Conservation (phyloP, 2,888 invertebrate species). For the Beris chalybata region DNA sequence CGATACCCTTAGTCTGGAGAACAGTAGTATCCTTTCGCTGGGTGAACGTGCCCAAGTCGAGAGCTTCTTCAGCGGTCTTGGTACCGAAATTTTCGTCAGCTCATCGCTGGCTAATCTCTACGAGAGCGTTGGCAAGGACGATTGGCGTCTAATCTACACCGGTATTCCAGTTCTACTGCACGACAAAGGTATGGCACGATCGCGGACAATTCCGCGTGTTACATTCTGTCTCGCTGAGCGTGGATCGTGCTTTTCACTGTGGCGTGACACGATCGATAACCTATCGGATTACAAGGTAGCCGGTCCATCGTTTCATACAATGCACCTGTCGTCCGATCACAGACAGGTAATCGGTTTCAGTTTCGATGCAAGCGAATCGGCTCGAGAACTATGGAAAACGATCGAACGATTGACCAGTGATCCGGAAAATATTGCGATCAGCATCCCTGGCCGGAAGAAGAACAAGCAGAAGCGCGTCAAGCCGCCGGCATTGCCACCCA, state of each 20-base stretch:
- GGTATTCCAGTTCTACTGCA: conserved; percentile 78
- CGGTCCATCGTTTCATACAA: conserved; percentile 77
- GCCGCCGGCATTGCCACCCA: conserved; percentile 67
- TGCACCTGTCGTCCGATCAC: conserved; percentile 77
- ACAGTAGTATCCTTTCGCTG: conserved; percentile 60
- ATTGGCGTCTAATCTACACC: conserved; percentile 75
- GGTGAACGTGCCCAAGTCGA: conserved; percentile 70
- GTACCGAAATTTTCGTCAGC: conserved; percentile 77
- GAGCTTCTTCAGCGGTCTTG: conserved; percentile 73
- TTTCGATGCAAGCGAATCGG: conserved; percentile 74
- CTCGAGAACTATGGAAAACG: conserved; percentile 69
- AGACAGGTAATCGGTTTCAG: conserved; percentile 76
- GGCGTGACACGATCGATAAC: conserved; percentile 81
- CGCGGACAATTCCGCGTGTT: conserved; percentile 68
- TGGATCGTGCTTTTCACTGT: conserved; percentile 79
- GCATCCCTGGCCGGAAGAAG: conserved; percentile 64
- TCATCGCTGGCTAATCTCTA: conserved; percentile 75
- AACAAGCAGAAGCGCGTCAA: conserved; percentile 61
- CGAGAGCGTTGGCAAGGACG: conserved; percentile 62
- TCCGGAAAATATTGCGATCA: conserved; percentile 76
- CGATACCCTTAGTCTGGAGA: conserved; percentile 54
- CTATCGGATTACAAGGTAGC: conserved; percentile 72
- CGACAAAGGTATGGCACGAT: conserved; percentile 74
- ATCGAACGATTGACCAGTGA: conserved; percentile 72
- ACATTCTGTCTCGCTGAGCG: conserved; percentile 74